Percentiles rank a stretch among this genome's conserved stretches.
These are phyloP conservation scores for Nemotelus pantherinus DNA, from an alignment of 2,888 invertebrate species.

Conservation along the genomic window DNA sequence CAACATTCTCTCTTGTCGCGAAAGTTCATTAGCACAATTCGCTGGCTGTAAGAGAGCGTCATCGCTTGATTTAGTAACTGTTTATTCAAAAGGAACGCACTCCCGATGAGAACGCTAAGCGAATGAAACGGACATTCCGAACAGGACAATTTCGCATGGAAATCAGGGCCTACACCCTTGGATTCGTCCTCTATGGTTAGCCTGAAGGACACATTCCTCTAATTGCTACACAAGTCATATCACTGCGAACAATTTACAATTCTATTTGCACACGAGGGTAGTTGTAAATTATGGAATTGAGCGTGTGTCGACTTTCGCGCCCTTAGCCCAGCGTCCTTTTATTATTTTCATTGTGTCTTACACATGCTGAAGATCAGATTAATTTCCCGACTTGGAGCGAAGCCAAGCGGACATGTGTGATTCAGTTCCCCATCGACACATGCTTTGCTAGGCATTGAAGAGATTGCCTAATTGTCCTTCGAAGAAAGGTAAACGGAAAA, in stretches of 20 bases:
- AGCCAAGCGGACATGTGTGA: no score
- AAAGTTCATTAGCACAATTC: conserved; percentile 27
- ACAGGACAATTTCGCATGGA: background rate
- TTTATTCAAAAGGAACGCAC: background rate
- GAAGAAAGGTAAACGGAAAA: no score
- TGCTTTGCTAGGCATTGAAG: no score
- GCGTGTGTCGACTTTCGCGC: background rate
- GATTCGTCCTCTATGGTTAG: conserved; percentile 12
- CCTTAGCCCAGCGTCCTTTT: background rate
- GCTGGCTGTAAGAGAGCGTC: conserved; percentile 16
- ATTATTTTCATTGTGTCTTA: no score
- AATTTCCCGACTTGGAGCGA: no score
- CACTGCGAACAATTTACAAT: no score
- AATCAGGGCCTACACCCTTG: conserved; percentile 1
- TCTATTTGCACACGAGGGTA: no score
- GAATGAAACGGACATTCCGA: background rate
- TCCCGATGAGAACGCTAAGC: background rate
- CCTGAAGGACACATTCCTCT: background rate
- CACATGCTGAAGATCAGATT: no score
- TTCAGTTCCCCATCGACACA: no score
- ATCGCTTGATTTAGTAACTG: conserved; percentile 17
- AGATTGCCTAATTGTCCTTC: no score
- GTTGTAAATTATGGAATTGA: background rate
- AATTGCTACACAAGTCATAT: no score
- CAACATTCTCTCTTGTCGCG: conserved; percentile 7